A percentile compares a stretch with the other conserved stretches of the same genome.
phyloP scores from a whole-genome alignment of 2,797 vertebrate genomes.

The Amblyraja radiata region DNA sequence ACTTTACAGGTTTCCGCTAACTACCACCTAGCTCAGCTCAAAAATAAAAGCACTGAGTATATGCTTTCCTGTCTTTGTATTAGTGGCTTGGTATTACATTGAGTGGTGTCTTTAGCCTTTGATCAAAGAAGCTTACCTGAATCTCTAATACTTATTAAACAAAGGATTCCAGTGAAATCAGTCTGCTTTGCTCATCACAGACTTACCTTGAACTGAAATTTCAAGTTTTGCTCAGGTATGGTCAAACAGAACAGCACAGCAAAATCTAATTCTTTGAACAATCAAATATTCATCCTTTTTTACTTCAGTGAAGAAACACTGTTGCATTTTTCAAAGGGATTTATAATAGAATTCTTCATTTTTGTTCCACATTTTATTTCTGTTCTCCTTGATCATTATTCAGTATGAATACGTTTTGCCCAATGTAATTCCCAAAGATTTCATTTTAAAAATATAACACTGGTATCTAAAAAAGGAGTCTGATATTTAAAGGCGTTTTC shows the following conservation, averaged over 20 bases:
- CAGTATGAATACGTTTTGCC: slow-evolving; percentile 15
- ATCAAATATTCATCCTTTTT: slow-evolving; percentile 9
- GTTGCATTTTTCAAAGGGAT: not conserved
- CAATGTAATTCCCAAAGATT: slow-evolving; percentile 18
- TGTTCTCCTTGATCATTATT: slow-evolving; percentile 23
- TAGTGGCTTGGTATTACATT: not conserved
- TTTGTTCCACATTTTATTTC: slow-evolving; percentile 10
- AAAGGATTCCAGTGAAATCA: not conserved
- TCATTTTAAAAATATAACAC: slow-evolving; percentile 20
- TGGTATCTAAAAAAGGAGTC: not conserved
- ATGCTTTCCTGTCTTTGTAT: not conserved
- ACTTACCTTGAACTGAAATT: not conserved
- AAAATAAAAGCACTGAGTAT: not conserved
- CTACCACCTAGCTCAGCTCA: not conserved
- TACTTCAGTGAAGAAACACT: not conserved
- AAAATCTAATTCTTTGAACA: not conserved
- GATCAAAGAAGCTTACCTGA: slow-evolving; percentile 11
- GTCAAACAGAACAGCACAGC: slow-evolving; percentile 11
- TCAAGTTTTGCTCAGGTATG: not conserved
- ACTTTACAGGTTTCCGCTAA: not conserved
- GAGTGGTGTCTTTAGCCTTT: not conserved
- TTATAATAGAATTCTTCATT: slow-evolving; percentile 25
- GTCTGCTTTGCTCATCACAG: not conserved
- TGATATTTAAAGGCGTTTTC: slow-evolving; percentile 30
- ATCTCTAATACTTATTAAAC: not conserved